Conservation (phyloP, 2,888 invertebrate genomes). For the Andrena flavipes region DNA sequence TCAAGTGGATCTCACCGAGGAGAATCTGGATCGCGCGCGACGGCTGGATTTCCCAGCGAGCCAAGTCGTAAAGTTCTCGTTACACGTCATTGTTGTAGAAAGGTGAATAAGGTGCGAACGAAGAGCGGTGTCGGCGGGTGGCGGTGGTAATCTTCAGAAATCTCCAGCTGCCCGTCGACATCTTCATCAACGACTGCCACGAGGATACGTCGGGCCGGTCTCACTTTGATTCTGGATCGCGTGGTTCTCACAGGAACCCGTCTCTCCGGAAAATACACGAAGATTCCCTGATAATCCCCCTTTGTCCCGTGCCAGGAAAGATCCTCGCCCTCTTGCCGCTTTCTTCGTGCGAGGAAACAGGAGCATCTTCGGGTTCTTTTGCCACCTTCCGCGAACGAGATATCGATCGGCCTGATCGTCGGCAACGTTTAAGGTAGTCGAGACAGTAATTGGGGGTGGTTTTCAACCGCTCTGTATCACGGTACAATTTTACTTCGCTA, state of each 20-base stretch:
- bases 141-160: slow-evolving; percentile 61
- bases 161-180: slow-evolving; percentile 69
- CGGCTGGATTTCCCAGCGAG: slow-evolving; percentile 31
- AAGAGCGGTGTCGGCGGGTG: slow-evolving; percentile 65
- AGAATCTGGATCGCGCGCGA: slow-evolving; percentile 40
- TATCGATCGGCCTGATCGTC: slow-evolving; percentile 5
- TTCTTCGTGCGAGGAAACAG: slow-evolving; percentile 15
- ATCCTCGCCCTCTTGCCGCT: slow-evolving; percentile 14
- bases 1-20: neutral
- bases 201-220: slow-evolving; percentile 50
- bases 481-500: neutral
- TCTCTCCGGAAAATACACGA: slow-evolving; percentile 53
- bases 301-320: slow-evolving; percentile 48
- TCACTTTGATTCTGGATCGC: slow-evolving; percentile 64
- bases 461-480: neutral
- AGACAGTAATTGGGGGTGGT: slow-evolving; percentile 17
- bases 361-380: neutral
- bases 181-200: slow-evolving; percentile 69
- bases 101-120: slow-evolving; percentile 69
- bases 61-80: slow-evolving; percentile 71
- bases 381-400: neutral
- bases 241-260: slow-evolving; percentile 42
- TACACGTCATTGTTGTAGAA: slow-evolving; percentile 70
- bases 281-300: slow-evolving; percentile 60
- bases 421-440: neutral